Conservation (phyloP, 2,888 invertebrate species). For the Sipha maydis region DNA sequence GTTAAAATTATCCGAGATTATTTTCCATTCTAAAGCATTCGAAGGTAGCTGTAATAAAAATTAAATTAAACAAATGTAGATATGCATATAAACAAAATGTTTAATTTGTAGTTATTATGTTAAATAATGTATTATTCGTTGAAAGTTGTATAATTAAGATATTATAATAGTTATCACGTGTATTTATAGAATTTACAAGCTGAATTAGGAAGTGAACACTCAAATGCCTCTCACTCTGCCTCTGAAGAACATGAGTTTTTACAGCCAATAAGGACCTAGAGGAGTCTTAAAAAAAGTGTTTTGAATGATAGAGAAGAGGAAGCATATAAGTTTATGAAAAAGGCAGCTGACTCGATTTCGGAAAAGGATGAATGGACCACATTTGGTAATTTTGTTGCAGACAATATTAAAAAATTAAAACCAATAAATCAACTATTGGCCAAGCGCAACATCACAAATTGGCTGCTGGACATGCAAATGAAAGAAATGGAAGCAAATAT, state of each 20-base stretch:
- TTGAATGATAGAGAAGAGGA: slow-evolving; percentile 39
- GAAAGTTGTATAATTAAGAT: too few relatives aligned
- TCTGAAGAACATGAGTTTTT: slow-evolving; percentile 27
- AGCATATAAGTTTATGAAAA: slow-evolving; percentile 34
- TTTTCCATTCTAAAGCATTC: slow-evolving; percentile 52
- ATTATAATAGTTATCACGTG: neutral
- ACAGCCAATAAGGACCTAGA: slow-evolving; percentile 32
- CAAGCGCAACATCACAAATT: slow-evolving; percentile 19
- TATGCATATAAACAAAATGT: too few relatives aligned
- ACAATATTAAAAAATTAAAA: slow-evolving; percentile 29
- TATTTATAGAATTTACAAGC: slow-evolving; percentile 10
- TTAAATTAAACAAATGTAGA: neutral
- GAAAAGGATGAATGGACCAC: slow-evolving; percentile 36
- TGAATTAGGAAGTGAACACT: slow-evolving; percentile 13
- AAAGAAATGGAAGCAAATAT: slow-evolving; percentile 34
- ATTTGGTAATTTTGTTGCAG: slow-evolving; percentile 42
- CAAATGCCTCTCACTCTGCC: neutral
- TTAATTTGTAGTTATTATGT: too few relatives aligned
- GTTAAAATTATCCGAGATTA: slow-evolving; percentile 35
- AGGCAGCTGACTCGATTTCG: slow-evolving; percentile 31
- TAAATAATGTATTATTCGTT: too few relatives aligned
- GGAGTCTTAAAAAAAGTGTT: slow-evolving; percentile 15
- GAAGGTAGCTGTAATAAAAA: slow-evolving; percentile 41
- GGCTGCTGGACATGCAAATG: slow-evolving; percentile 36
- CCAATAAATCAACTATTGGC: slow-evolving; percentile 35